These are phyloP conservation scores for Tragelaphus buxtoni DNA, from an alignment of 2,113 vertebrate genomes.

Conservation along the genomic window DNA sequence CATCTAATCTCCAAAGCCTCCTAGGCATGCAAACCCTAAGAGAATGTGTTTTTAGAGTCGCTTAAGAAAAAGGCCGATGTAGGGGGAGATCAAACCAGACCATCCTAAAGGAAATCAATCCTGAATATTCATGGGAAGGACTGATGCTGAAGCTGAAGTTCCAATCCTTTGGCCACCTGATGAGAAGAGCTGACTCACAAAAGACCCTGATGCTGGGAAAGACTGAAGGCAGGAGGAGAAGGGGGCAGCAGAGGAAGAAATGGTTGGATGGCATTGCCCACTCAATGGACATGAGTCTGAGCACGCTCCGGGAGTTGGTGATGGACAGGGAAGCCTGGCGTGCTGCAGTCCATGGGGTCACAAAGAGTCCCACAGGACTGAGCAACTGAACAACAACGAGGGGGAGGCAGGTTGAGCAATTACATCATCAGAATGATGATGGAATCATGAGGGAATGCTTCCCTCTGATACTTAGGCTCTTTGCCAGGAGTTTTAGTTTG, in stretches of 20 bases:
- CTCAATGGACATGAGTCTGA: neutral
- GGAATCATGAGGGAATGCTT: neutral
- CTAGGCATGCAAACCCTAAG: neutral
- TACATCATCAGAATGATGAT: fast-evolving
- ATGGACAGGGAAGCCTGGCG: neutral
- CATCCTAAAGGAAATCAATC: neutral
- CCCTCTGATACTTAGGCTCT: neutral
- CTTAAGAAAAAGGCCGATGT: neutral
- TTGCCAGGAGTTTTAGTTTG: neutral
- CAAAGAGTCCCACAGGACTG: neutral
- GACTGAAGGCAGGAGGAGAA: neutral
- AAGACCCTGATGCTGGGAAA: neutral
- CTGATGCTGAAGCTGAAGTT: neutral
- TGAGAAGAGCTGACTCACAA: neutral
- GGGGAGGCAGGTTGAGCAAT: neutral
- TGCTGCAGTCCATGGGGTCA: neutral
- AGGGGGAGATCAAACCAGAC: neutral
- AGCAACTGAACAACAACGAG: neutral
- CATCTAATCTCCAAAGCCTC: neutral
- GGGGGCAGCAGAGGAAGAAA: neutral
- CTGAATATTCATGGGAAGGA: neutral
- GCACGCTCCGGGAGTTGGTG: fast-evolving
- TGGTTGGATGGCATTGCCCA: neutral
- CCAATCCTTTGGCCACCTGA: neutral
- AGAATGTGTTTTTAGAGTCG: neutral